A percentile compares a stretch with the other conserved stretches of the same genome.
Conservation (phyloP, 2,113 vertebrate species). For the Channa maculata region DNA sequence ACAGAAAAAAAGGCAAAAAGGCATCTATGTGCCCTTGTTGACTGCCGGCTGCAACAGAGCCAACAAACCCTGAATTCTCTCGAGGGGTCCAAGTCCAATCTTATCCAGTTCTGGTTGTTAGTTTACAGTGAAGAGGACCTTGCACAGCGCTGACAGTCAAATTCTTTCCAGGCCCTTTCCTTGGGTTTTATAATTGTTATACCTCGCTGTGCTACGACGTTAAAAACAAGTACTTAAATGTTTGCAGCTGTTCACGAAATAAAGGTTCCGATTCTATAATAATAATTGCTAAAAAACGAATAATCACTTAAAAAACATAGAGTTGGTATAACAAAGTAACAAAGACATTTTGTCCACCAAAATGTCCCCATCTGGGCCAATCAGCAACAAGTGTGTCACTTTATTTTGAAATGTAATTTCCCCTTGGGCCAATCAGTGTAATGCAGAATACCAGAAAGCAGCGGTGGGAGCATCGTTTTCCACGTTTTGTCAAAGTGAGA, state of each 20-base stretch:
- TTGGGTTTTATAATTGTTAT: conserved; percentile 45
- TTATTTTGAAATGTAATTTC: conserved; percentile 70
- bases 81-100: conserved; percentile 60
- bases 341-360: conserved; percentile 37
- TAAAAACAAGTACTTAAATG: conserved; percentile 14
- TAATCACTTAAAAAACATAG: conserved; percentile 22
- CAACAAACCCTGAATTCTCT: conserved; percentile 63
- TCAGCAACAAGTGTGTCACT: conserved; percentile 56
- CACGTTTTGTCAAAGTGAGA: conserved; percentile 60
- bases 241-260: conserved; percentile 37
- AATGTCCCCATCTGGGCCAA: conserved; percentile 72
- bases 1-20: conserved; percentile 18
- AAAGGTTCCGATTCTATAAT: conserved; percentile 25
- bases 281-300: background rate
- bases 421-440: conserved; percentile 66
- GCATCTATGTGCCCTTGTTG: conserved; percentile 47
- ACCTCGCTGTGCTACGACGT: conserved; percentile 8
- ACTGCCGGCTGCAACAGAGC: conserved; percentile 42
- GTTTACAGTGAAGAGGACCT: conserved; percentile 53
- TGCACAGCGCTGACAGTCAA: conserved; percentile 56
- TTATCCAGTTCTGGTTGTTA: conserved; percentile 49
- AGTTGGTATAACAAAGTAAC: conserved; percentile 39
- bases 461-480: conserved; percentile 54
- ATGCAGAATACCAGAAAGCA: conserved; percentile 44
- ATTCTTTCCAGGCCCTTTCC: conserved; percentile 50